A percentile compares a stretch with the other conserved stretches of the same genome.
Conservation (phyloP, 2,797 vertebrate genomes). For the Astyanax mexicanus region DNA sequence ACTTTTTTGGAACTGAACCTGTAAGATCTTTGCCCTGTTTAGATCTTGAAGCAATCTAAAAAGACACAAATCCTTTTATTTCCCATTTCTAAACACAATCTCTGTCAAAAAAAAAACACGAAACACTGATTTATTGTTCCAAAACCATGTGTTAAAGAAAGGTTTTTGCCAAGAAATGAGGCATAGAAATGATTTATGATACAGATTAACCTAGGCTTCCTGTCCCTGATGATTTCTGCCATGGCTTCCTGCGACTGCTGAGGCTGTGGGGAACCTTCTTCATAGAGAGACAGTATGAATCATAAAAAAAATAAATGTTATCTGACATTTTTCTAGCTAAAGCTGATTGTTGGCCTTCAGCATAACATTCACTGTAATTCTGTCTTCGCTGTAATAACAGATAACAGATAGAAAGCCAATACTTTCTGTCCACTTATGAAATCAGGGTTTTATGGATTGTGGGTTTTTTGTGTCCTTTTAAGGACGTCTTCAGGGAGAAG, state of each 20-base stretch:
- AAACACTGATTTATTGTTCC: not conserved
- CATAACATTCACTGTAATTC: not conserved
- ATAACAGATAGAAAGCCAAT: not conserved
- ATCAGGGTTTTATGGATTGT: not conserved
- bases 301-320: constrained; percentile 1
- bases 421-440: not conserved
- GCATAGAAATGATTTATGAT: constrained; percentile 24
- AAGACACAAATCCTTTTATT: too few relatives aligned
- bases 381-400: not conserved
- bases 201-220: constrained; percentile 1
- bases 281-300: not conserved
- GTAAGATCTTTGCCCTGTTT: not conserved
- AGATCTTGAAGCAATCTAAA: too few relatives aligned
- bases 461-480: not conserved
- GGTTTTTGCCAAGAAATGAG: constrained; percentile 12
- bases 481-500: not conserved
- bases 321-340: constrained; percentile 9
- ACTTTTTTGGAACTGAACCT: too few relatives aligned
- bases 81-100: not conserved
- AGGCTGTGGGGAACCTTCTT: not conserved
- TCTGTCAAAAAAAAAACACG: not conserved
- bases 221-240: constrained; percentile 13
- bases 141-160: not conserved
- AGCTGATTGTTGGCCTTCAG: not conserved
- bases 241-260: not conserved